Evolutionary conservation across 2,888 invertebrate genomes (phyloP).

Genomic region (Drosophila phalerata): DNA sequence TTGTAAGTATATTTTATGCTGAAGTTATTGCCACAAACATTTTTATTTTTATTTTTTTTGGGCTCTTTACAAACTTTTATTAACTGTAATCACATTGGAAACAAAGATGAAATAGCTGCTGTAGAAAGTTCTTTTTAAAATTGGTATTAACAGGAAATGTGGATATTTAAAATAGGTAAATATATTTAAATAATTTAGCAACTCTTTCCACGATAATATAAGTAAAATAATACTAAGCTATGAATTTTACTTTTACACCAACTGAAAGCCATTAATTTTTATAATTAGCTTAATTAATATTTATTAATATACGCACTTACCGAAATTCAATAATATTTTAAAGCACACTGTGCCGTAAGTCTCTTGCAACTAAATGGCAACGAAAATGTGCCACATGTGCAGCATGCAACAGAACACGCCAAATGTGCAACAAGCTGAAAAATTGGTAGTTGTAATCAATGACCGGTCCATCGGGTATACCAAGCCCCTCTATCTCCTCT

Average conservation of each 20-base stretch:
- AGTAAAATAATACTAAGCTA: too few species aligned
- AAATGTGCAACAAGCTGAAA: constrained; percentile 72
- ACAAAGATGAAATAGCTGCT: too few species aligned
- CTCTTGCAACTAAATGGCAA: background rate
- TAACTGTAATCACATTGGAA: too few species aligned
- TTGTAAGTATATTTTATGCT: too few species aligned
- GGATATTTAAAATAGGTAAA: too few species aligned
- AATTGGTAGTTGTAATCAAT: constrained; percentile 72
- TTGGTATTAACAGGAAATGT: too few species aligned
- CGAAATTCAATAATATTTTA: background rate
- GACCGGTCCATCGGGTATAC: constrained; percentile 49
- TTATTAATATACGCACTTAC: background rate
- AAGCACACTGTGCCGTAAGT: background rate
- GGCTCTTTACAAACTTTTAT: too few species aligned
- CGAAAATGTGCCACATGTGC: constrained; percentile 10
- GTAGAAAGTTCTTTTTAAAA: too few species aligned
- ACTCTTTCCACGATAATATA: too few species aligned
- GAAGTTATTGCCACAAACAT: background rate
- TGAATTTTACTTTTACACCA: too few species aligned
- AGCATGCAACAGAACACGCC: constrained; percentile 55
- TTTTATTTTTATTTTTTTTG: background rate
- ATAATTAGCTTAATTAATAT: constrained; percentile 6
- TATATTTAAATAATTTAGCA: too few species aligned
- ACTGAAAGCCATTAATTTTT: too few species aligned
- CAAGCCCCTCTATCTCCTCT: background rate